Evolutionary conservation across 2,797 vertebrate species (phyloP).

Genomic region (Leuciscus waleckii): DNA sequence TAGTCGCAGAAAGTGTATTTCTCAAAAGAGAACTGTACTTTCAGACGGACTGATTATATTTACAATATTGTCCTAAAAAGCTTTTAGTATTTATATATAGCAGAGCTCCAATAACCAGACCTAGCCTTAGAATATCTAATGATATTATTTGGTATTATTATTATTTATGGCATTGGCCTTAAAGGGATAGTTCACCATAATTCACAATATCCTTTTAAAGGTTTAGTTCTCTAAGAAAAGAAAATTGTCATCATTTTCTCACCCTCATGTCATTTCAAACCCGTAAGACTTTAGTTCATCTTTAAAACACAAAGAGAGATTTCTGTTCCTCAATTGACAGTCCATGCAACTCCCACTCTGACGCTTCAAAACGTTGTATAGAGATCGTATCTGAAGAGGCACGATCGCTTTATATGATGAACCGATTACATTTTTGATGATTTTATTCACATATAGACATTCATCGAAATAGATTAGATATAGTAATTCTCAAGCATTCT

Average conservation of each 20-base stretch:
- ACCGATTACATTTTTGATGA: too few relatives aligned
- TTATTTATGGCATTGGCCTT: not conserved
- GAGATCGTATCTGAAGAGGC: not conserved
- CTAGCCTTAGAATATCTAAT: not conserved
- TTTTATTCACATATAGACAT: too few relatives aligned
- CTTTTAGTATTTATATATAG: not conserved
- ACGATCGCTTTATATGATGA: too few relatives aligned
- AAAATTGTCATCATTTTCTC: not conserved
- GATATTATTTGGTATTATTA: not conserved
- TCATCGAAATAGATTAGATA: too few relatives aligned
- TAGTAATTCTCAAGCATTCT: too few relatives aligned
- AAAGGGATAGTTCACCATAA: not conserved
- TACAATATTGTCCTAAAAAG: not conserved
- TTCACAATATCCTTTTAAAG: not conserved
- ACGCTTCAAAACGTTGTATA: not conserved
- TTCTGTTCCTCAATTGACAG: not conserved
- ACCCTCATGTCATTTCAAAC: not conserved
- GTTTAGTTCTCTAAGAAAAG: not conserved
- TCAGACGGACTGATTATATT: not conserved
- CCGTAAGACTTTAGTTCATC: not conserved
- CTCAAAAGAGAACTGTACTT: not conserved
- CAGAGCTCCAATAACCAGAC: not conserved
- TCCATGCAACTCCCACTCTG: not conserved
- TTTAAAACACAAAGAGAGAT: not conserved
- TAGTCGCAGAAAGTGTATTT: not conserved